Evolutionary conservation across 2,888 invertebrate genomes (phyloP).

Genomic region (Caenorhabditis sulstoni): DNA sequence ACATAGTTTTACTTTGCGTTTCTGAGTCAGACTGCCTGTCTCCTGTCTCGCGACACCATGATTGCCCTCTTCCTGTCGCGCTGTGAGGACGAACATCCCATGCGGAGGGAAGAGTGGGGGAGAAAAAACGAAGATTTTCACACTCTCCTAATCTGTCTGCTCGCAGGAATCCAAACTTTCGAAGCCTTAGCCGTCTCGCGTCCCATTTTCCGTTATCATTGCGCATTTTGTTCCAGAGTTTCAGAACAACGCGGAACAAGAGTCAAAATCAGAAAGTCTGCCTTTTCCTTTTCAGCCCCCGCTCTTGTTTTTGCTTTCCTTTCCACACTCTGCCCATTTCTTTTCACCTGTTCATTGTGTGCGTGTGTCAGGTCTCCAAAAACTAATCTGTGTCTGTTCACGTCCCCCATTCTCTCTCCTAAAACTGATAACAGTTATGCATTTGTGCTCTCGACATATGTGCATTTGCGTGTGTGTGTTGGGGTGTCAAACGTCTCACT

Average conservation of each 20-base stretch:
- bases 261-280: too few relatives aligned
- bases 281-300: too few relatives aligned
- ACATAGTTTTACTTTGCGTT: conserved; percentile 1
- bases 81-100: conserved; percentile 19
- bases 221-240: too few relatives aligned
- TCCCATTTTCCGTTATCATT: too few relatives aligned
- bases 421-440: conserved; percentile 8
- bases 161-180: too few relatives aligned
- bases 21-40: conserved; percentile 1
- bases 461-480: neutral
- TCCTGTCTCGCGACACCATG: conserved; percentile 28
- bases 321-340: neutral
- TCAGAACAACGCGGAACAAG: too few relatives aligned
- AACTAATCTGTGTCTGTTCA: conserved; percentile 19
- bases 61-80: conserved; percentile 26
- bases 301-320: too few relatives aligned
- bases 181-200: too few relatives aligned
- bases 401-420: neutral
- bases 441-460: neutral
- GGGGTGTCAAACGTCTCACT: too few relatives aligned
- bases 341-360: conserved; percentile 38
- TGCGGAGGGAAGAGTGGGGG: neutral
- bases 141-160: conserved; percentile 7
- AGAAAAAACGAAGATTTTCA: conserved; percentile 13
- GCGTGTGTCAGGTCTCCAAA: neutral